Conservation (phyloP, 2,113 vertebrate species). For the Otus sunia region DNA sequence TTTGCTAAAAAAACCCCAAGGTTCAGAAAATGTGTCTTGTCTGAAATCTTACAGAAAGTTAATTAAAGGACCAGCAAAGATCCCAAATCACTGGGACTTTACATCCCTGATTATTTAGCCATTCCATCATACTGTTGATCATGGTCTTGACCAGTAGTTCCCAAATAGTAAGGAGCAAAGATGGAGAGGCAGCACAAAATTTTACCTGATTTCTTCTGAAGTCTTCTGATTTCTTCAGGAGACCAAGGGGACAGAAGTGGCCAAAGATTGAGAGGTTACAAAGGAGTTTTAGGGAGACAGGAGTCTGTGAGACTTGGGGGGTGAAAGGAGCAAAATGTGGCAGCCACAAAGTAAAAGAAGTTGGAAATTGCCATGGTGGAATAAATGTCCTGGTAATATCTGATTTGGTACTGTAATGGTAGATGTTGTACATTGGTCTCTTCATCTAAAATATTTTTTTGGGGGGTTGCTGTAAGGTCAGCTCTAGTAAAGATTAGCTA, state of each 20-base stretch:
- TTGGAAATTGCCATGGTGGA: neutral
- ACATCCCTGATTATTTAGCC: neutral
- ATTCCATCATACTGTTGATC: neutral
- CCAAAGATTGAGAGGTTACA: neutral
- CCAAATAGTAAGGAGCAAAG: neutral
- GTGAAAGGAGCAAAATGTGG: neutral
- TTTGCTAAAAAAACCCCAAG: neutral
- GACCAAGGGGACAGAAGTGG: neutral
- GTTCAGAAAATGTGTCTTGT: neutral
- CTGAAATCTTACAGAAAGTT: neutral
- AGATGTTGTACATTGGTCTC: neutral
- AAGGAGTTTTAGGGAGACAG: neutral
- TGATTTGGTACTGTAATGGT: neutral
- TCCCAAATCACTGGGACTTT: neutral
- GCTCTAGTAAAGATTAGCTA: neutral
- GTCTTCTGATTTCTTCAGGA: neutral
- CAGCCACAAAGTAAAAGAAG: neutral
- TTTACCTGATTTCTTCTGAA: neutral
- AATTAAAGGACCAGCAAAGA: neutral
- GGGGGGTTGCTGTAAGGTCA: neutral
- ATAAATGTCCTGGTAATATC: neutral
- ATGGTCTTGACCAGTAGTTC: neutral
- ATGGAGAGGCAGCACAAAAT: neutral
- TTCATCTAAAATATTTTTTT: neutral
- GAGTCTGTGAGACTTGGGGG: neutral